Conservation (phyloP, 1,140 invertebrate species). For the Papilio helenus region DNA sequence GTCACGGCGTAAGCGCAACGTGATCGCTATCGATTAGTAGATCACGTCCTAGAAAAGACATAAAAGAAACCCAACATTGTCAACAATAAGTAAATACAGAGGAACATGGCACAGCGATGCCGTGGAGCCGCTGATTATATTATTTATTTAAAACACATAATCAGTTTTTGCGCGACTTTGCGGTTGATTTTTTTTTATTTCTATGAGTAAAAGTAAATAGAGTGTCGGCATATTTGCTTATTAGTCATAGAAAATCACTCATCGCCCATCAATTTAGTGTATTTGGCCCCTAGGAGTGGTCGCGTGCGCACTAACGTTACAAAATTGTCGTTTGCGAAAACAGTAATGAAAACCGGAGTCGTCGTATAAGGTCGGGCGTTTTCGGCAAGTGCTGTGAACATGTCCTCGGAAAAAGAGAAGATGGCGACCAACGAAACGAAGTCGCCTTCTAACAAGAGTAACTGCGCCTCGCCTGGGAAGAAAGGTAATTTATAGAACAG, state of each 20-base stretch:
- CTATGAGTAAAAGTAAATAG: conserved; percentile 64
- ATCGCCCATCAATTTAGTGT: conserved; percentile 61
- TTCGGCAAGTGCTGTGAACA: conserved; percentile 56
- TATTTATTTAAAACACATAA: conserved; percentile 42
- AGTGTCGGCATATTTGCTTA: conserved; percentile 64
- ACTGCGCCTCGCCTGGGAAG: conserved; percentile 78
- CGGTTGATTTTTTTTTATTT: conserved; percentile 35
- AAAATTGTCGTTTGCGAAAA: conserved; percentile 42
- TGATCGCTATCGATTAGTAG: conserved; percentile 47
- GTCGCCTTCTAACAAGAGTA: conserved; percentile 77
- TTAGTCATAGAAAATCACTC: conserved; percentile 66
- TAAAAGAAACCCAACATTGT: conserved; percentile 43
- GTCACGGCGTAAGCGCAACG: conserved; percentile 42
- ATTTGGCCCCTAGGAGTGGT: conserved; percentile 56
- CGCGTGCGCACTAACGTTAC: conserved; percentile 48
- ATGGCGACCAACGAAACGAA: conserved; percentile 74
- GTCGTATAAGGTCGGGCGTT: conserved; percentile 55
- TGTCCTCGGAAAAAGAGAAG: conserved; percentile 78
- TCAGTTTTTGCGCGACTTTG: neutral
- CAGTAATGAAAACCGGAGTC: conserved; percentile 66
- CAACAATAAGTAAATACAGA: conserved; percentile 38
- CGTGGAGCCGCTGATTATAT: conserved; percentile 12
- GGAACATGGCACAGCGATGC: conserved; percentile 35
- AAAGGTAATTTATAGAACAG: conserved; percentile 62
- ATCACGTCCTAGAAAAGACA: conserved; percentile 48